Base-by-base conservation (phyloP, 2,113 vertebrate species). In the Stictonetta naevosa region DNA sequence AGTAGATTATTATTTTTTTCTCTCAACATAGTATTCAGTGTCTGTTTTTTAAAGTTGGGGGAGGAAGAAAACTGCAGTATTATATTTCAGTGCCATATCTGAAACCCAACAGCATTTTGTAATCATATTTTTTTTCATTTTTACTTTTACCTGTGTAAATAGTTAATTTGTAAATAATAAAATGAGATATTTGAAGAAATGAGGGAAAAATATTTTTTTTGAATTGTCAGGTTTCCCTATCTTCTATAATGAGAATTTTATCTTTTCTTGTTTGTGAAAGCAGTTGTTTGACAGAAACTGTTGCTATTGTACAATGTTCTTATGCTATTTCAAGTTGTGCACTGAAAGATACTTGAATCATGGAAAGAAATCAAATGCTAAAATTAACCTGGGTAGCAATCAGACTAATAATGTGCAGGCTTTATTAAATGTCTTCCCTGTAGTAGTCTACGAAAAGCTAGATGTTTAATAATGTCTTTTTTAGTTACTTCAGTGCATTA, bases 1-100 rank as follows among this genome's bases (percentile, higher is more conserved):
- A 97, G 94, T 95, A 78, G 69, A 20, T 76, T 84, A 62, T 16
- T n/a, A 38, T 87, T 56, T 67, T 77, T 80, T 83, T 29, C 34
- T 87, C 96, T 98, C 93, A 78, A 97, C 96, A 14, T 98, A 97
- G 98, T 63, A 74, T 50, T 97, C 96, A 59, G 95, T 84, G 71
- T 91, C 33, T 93, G 89, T 46, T 83, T 29, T 58, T 25, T 86
- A 34, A 87, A 48, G 63, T 52, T 28, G 33, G 4, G 12, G 5
- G 10, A 83, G 36, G 33, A 74, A 84, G 44, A 21, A 80, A 42
- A 92, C 17, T 11, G 0, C 11, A n/a, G 9, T 62, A 23, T n/a
- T 83, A 87, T 44, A 68, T 94, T 97, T 94, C 60, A 44, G n/a
- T 79, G 56, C 21, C 2, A 8, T 92, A 53, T 76, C 17, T 59